Percentiles rank a stretch among this genome's conserved stretches.
Conservation (phyloP, 1,140 invertebrate genomes). For the Hypothenemus hampei region DNA sequence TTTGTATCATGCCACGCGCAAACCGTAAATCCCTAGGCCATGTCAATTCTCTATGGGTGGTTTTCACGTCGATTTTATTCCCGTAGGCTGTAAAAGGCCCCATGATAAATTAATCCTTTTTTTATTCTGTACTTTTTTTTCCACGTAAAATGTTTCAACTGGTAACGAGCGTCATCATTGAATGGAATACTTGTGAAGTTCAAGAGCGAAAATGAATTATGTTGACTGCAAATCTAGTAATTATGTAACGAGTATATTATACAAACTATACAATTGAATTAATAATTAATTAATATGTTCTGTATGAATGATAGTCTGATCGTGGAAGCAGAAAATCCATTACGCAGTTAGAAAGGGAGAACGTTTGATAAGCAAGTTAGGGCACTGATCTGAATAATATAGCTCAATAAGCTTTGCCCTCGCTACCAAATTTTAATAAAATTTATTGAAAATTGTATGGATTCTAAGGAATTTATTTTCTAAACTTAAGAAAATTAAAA, state of each 20-base stretch:
- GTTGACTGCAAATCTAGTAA: too few species aligned
- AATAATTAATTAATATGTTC: conserved; percentile 6
- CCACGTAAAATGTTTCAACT: background rate
- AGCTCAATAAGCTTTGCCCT: conserved; percentile 9
- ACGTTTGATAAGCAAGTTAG: too few species aligned
- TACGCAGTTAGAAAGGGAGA: conserved; percentile 3
- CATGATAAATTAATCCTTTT: conserved; percentile 14
- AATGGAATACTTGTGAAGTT: too few species aligned
- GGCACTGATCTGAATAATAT: too few species aligned
- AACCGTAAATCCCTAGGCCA: conserved; percentile 16
- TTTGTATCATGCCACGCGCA: conserved; percentile 7
- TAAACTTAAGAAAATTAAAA: background rate
- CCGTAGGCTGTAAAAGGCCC: conserved; percentile 1
- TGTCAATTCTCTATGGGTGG: conserved; percentile 13
- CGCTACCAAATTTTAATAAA: background rate
- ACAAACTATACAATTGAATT: conserved; percentile 1
- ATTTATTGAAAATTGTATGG: background rate
- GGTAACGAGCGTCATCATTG: too few species aligned
- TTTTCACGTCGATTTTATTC: conserved; percentile 13
- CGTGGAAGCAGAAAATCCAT: conserved; percentile 7
- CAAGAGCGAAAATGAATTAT: too few species aligned
- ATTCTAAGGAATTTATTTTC: background rate
- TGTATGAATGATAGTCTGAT: conserved; percentile 1
- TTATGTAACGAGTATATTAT: too few species aligned
- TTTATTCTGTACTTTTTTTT: conserved; percentile 8